Base-by-base conservation (phyloP, 2,888 invertebrate species). In the Gortyna flavago region DNA sequence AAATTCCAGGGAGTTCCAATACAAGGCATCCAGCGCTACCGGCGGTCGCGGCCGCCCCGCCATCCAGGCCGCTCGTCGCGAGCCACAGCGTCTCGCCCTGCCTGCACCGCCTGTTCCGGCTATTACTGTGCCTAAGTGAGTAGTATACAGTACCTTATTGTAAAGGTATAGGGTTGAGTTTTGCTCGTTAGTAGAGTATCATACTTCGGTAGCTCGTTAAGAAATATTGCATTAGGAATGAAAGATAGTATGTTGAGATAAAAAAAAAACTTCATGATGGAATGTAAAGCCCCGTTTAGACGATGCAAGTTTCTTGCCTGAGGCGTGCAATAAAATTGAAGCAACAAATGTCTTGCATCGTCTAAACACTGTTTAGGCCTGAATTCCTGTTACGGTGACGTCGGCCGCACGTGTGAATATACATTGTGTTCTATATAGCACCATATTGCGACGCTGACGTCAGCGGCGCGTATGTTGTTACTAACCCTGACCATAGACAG, bases 1-100 rank as follows among this genome's bases (percentile, higher is more conserved):
- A 5, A 1, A 29, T 77, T 79, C 7, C 93, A 96, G 96, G 38
- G 96, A 96, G 92, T 96, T 96, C 92, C 95, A 96, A 57, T 84
- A 89, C 74, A 94, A 93, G 32, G 90, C 93, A 0, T 69, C 88
- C 38, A n/a, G 69, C 2, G 78, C 61, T 7, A 77, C 75, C 21
- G 66, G 41, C 6, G 68, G 51, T 0, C 79, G 75, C 1, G 57
- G 74, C 0, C 88, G 85, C 21, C 74, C 70, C 61, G 88, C 88
- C 48, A 51, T 89, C 41, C 80, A 78, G 77, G 75, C 83, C 32
- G 64, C 87, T 32, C 73, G 83, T 65, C 84, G 83, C 86, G 81
- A 85, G 81, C 83, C 85, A 76, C 85, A 87, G 90, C 89, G 83
- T 86, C 86, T 87, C 67, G 92, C 93, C 2, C 84, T 90, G 80